A percentile compares a stretch with the other conserved stretches of the same genome.
Evolutionary conservation across 2,888 invertebrate genomes (phyloP).

Genomic region (Eilema griseolum): DNA sequence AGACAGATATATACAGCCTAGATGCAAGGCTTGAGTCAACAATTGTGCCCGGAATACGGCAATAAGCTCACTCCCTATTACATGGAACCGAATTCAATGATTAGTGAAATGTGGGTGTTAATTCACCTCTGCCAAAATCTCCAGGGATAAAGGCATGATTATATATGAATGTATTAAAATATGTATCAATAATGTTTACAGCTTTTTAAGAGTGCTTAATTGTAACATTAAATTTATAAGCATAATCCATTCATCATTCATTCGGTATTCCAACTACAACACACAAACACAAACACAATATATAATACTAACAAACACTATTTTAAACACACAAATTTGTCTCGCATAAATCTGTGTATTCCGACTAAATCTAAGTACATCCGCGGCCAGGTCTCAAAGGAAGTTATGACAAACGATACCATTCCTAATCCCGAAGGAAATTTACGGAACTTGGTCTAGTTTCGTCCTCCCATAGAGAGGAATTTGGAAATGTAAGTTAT

Average conservation of each 20-base stretch:
- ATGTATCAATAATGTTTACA: too few species aligned
- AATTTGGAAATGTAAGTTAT: background rate
- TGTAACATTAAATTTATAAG: background rate
- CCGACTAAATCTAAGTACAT: conserved; percentile 37
- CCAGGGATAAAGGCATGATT: too few species aligned
- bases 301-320: background rate
- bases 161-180: too few species aligned
- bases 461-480: conserved; percentile 28
- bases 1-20: too few species aligned
- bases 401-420: conserved; percentile 50
- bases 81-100: too few species aligned
- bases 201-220: too few species aligned
- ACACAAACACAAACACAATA: background rate
- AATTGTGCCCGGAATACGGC: too few species aligned
- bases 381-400: conserved; percentile 43
- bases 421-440: conserved; percentile 46
- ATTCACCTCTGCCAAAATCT: too few species aligned
- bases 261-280: too few species aligned
- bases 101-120: too few species aligned
- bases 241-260: background rate
- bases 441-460: conserved; percentile 41
- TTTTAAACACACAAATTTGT: conserved; percentile 30
- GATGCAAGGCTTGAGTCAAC: too few species aligned
- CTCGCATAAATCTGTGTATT: conserved; percentile 38
- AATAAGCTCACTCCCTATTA: too few species aligned